Evolutionary conservation across 2,888 invertebrate genomes (phyloP), one percentile per base, ranked within the genome.

Genomic region (Leptopilina syphax): DNA sequence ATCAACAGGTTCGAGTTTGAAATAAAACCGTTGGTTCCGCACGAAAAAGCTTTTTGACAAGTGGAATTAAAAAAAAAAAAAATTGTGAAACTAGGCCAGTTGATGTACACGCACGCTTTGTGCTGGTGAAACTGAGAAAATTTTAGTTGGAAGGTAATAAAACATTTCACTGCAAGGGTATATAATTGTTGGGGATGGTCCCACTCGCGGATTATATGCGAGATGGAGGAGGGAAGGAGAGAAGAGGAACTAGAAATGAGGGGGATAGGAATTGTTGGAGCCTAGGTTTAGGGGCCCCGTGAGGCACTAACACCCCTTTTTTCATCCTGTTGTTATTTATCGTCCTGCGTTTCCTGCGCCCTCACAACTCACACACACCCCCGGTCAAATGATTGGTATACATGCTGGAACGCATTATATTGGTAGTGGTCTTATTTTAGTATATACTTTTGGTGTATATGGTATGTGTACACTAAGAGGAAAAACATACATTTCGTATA

Each of bases 301-400:
- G 90, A 90, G 89, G 90, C 89, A 88, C 88, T 87, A 50, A 87
- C 89, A 87, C 90, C 90, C 90, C 90, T 90, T 90, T 90, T 90
- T 90, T 90, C 90, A 90, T 90, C 88, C 90, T 89, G 89, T 88
- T 88, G 90, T 90, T 90, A 90, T 90, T 90, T 90, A 90, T 90
- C 88, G 88, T 86, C 88, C 87, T 88, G 34, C 34, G 87, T 86
- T 85, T 84, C 85, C 84, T 82, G 83, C 82, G 84, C 85, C 84
- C 83, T 82, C 86, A 83, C 85, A 82, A 47, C 65, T 79, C 60
- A 63, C 77, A 63, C 77, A n/a, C 76, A 50, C 82, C 81, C 77
- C 66, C 50, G 57, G 66, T 78, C 77, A 73, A 34, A 50, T 54
- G 73, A 73, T 73, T 57, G 73, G 54, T 73, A 57, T 70, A 44